Percentiles rank a stretch among this genome's conserved stretches.
Conservation (phyloP, 2,797 vertebrate species). For the Hemitrygon akajei region DNA sequence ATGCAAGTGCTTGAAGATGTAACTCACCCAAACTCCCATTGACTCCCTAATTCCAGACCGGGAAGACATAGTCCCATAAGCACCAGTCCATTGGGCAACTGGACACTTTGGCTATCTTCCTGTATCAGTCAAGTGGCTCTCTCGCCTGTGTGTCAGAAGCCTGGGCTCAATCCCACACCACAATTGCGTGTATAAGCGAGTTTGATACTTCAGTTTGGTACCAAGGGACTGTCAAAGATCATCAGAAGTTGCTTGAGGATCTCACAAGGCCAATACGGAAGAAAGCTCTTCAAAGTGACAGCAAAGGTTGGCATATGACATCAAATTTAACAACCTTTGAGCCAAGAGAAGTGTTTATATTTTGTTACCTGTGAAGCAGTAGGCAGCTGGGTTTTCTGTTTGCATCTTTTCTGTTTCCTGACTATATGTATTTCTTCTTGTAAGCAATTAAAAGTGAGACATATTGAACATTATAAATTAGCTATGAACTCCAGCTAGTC, state of each 20-base stretch:
- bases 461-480: neutral
- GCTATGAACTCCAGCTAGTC: neutral
- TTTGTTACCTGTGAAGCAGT: neutral
- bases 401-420: neutral
- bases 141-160: neutral
- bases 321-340: neutral
- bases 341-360: neutral
- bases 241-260: neutral
- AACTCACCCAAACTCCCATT: too few species aligned
- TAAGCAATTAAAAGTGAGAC: neutral
- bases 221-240: neutral
- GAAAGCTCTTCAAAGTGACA: neutral
- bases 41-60: neutral
- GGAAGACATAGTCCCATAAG: neutral
- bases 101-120: neutral
- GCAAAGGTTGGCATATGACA: too few species aligned
- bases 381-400: neutral
- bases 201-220: neutral
- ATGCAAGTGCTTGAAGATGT: too few species aligned
- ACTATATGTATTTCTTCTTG: neutral
- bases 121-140: neutral
- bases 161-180: neutral
- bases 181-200: neutral
- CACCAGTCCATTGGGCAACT: neutral
- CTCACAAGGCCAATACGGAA: neutral